Evolutionary conservation across 2,888 invertebrate genomes (phyloP).

Genomic region (Drosophila emarginata): DNA sequence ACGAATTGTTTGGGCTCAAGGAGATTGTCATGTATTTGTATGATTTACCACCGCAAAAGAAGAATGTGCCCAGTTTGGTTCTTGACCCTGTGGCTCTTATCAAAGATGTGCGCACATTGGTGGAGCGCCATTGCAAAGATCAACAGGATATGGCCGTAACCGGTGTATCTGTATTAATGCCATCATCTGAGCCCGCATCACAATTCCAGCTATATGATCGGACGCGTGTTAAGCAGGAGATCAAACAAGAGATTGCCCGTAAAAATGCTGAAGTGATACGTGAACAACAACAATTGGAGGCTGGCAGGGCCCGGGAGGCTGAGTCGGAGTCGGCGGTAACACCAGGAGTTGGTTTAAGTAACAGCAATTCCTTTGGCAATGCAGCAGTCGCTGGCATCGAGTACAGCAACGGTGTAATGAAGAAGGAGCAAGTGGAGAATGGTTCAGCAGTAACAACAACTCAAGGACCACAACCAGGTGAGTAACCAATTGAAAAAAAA

Average conservation of each 20-base stretch:
- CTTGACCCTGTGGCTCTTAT: slow-evolving; percentile 94
- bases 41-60: slow-evolving; percentile 93
- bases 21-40: slow-evolving; percentile 96
- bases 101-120: slow-evolving; percentile 93
- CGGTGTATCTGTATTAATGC: slow-evolving; percentile 89
- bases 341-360: slow-evolving; percentile 26
- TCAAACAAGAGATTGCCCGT: slow-evolving; percentile 79
- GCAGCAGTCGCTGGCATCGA: slow-evolving; percentile 38
- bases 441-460: slow-evolving; percentile 39
- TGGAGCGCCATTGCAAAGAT: slow-evolving; percentile 94
- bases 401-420: slow-evolving; percentile 69
- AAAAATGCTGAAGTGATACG: slow-evolving; percentile 78
- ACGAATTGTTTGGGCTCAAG: slow-evolving; percentile 91
- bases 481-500: background rate
- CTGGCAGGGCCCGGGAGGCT: slow-evolving; percentile 66
- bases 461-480: slow-evolving; percentile 57
- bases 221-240: slow-evolving; percentile 79
- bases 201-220: slow-evolving; percentile 78
- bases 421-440: slow-evolving; percentile 77
- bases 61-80: slow-evolving; percentile 95
- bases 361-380: slow-evolving; percentile 44
- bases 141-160: slow-evolving; percentile 92
- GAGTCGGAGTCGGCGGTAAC: slow-evolving; percentile 56
- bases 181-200: slow-evolving; percentile 55
- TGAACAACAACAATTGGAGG: slow-evolving; percentile 74